Evolutionary conservation across 2,797 vertebrate genomes (phyloP).

Genomic region (Leptatherina wallacei): DNA sequence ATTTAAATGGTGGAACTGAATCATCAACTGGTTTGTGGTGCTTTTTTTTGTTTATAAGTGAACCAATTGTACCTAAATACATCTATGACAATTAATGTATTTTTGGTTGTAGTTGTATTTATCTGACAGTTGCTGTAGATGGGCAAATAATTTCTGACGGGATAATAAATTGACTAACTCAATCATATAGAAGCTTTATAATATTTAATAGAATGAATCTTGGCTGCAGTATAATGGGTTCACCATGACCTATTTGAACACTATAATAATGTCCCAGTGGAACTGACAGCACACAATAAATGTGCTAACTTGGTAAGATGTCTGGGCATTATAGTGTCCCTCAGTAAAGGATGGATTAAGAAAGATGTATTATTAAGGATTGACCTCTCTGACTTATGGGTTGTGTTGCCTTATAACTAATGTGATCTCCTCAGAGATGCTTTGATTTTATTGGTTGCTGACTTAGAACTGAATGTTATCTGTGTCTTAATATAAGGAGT

Average conservation of each 20-base stretch:
- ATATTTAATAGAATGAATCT: conserved; percentile 36
- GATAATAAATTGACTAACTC: not conserved
- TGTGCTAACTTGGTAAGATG: conserved; percentile 49
- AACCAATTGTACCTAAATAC: not conserved
- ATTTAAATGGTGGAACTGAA: not conserved
- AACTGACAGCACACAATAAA: conserved; percentile 39
- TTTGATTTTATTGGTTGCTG: not conserved
- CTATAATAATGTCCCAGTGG: conserved; percentile 72
- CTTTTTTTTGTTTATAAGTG: not conserved
- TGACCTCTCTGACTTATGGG: conserved; percentile 13
- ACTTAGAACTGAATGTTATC: conserved; percentile 4
- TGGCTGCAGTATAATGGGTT: conserved; percentile 48
- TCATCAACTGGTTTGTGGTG: not conserved
- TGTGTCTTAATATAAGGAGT: conserved; percentile 12
- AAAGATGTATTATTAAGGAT: conserved; percentile 16
- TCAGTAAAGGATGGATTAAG: conserved; percentile 9
- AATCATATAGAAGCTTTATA: conserved; percentile 53
- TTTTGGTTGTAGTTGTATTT: not conserved
- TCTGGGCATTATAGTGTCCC: conserved; percentile 36
- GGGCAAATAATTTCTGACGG: not conserved
- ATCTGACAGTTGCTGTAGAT: not conserved
- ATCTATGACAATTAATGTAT: not conserved
- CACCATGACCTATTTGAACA: conserved; percentile 68
- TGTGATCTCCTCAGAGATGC: not conserved
- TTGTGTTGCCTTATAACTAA: not conserved